A percentile compares a stretch with the other conserved stretches of the same genome.
phyloP scores from a whole-genome alignment of 2,888 invertebrate species.

The Eudasyphora cyanicolor region DNA sequence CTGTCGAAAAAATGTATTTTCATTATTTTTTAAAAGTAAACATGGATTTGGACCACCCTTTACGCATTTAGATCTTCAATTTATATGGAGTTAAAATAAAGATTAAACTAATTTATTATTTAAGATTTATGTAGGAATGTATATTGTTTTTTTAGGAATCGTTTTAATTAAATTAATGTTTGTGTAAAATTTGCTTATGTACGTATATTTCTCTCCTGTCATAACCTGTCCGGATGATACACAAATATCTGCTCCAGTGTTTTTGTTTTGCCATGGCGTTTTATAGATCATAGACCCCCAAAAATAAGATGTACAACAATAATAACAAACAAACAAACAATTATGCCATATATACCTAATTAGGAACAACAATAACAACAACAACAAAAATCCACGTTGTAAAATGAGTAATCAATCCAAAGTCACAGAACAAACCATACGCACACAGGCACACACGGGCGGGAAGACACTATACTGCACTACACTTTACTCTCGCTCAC shows the following conservation, averaged over 20 bases:
- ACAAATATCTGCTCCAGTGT: background rate
- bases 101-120: too few species aligned
- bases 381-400: constrained; percentile 18
- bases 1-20: too few species aligned
- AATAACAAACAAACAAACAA: constrained; percentile 25
- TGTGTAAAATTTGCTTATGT: too few species aligned
- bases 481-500: background rate
- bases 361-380: constrained; percentile 27
- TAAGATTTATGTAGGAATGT: too few species aligned
- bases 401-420: constrained; percentile 50
- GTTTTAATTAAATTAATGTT: too few species aligned
- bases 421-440: background rate
- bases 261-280: background rate
- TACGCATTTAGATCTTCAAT: too few species aligned
- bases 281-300: background rate
- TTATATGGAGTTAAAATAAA: too few species aligned
- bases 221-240: too few species aligned
- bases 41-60: too few species aligned
- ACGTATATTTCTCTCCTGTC: too few species aligned
- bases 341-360: constrained; percentile 27
- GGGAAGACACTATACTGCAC: background rate
- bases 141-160: too few species aligned
- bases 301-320: background rate
- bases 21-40: too few species aligned
- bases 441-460: background rate